Evolutionary conservation across 1,140 invertebrate species (phyloP).

Genomic region (Pseudomyrmex pallidus): DNA sequence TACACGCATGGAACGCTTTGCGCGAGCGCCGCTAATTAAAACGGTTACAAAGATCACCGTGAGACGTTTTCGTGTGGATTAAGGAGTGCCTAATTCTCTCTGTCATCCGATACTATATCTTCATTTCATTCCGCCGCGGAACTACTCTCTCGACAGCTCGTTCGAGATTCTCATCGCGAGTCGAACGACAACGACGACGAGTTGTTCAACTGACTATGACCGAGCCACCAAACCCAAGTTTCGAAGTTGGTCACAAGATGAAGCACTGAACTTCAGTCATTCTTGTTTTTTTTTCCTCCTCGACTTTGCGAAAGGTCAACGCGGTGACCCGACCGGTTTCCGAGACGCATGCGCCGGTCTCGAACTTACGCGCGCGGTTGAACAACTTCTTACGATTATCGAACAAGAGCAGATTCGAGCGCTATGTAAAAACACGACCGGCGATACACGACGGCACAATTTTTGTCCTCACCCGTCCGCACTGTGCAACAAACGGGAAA

Average conservation of each 20-base stretch:
- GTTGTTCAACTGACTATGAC: neutral
- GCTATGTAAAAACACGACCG: too few species aligned
- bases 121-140: neutral
- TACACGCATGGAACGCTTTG: conserved; percentile 51
- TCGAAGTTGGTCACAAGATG: conserved; percentile 29
- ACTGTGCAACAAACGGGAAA: neutral
- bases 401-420: neutral
- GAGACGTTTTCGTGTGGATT: conserved; percentile 31
- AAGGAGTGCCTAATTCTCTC: neutral
- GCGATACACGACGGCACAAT: neutral
- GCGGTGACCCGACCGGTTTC: conserved; percentile 69
- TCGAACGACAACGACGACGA: neutral
- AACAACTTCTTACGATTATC: conserved; percentile 4
- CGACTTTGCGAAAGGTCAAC: conserved; percentile 44
- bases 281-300: conserved; percentile 25
- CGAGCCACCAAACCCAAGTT: neutral
- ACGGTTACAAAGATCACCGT: neutral
- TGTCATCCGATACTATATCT: neutral
- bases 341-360: conserved; percentile 44
- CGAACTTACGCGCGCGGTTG: neutral
- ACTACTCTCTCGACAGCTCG: neutral
- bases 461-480: neutral
- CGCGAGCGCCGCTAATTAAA: conserved; percentile 32
- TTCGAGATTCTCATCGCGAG: neutral
- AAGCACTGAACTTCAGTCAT: conserved; percentile 27